A percentile compares a stretch with the other conserved stretches of the same genome.
These are phyloP conservation scores for Ammodramus savannarum DNA, from an alignment of 2,113 vertebrate genomes.

Conservation along the genomic window DNA sequence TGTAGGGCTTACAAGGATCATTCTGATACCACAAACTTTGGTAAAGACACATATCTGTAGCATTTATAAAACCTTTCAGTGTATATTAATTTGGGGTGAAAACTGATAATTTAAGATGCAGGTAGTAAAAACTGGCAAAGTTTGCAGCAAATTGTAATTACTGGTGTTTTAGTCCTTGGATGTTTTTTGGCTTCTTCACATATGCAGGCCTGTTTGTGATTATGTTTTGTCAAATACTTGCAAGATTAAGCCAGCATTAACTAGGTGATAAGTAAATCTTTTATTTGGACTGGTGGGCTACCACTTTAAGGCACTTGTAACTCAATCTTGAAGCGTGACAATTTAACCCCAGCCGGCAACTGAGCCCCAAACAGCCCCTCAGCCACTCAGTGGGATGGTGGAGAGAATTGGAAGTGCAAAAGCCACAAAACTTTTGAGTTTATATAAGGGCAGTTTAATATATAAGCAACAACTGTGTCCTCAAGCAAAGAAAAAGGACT, in stretches of 20 bases:
- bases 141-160: not conserved
- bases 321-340: fast-evolving
- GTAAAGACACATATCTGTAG: not conserved
- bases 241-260: not conserved
- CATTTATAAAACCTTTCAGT: not conserved
- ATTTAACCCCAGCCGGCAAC: not conserved
- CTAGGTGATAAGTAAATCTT: not conserved
- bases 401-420: not conserved
- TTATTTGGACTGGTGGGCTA: not conserved
- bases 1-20: not conserved
- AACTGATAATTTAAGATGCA: not conserved
- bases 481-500: not conserved
- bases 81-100: not conserved
- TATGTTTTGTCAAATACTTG: not conserved
- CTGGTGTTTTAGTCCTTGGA: not conserved
- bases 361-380: not conserved
- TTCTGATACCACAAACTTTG: not conserved
- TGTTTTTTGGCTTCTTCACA: not conserved
- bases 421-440: not conserved
- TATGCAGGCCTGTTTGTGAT: not conserved
- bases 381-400: too few relatives aligned
- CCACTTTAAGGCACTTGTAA: not conserved
- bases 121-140: not conserved
- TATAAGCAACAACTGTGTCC: not conserved
- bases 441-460: not conserved